Evolutionary conservation across 2,113 vertebrate species (phyloP), one percentile per base, ranked within the genome.

Genomic region (Machaerirhynchus nigripectus): DNA sequence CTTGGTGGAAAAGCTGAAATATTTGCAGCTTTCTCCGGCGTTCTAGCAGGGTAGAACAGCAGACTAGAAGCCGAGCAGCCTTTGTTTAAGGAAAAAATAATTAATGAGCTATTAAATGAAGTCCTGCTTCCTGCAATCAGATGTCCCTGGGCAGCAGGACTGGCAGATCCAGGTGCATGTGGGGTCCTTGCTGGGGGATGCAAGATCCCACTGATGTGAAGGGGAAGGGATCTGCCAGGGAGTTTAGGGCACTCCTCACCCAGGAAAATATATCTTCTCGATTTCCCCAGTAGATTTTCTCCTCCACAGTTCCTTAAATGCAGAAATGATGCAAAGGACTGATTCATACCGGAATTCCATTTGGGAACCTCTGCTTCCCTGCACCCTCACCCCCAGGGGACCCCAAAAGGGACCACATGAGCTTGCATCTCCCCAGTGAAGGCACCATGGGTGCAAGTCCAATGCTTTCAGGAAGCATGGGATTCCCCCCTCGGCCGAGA

Each of bases 11-110:
- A 96, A 94, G 79, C 90, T 84, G 95, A 93, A 93, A 86, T 84
- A 90, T 90, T 84, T 90, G 82, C 92, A 40, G 71, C 81, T 91
- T 90, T 74, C 75, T 77, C 75, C 6, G 15, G 82, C 0, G 0
- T 47, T 94, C 65, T 63, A 92, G 83, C 79, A 42, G 46, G 44
- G 50, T 28, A 30, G 86, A 84, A 12, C n/a, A 11, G 61, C 50
- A 49, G 82, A 23, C 39, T 67, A 70, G 75, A 24, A 55, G 88
- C 75, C 49, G 60, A 93, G 75, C 27, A 12, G 93, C 60, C 82
- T 93, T 97, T 96, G 93, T 92, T 96, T 86, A 74, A 97, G 56
- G 87, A 50, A 59, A 85, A 93, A 89, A 93, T 65, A 90, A 96
- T 73, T 79, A 91, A 96, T 87, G 87, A 90, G 84, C 90, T 91